Evolutionary conservation across 2,113 vertebrate genomes (phyloP).

Genomic region (Etheostoma spectabile): DNA sequence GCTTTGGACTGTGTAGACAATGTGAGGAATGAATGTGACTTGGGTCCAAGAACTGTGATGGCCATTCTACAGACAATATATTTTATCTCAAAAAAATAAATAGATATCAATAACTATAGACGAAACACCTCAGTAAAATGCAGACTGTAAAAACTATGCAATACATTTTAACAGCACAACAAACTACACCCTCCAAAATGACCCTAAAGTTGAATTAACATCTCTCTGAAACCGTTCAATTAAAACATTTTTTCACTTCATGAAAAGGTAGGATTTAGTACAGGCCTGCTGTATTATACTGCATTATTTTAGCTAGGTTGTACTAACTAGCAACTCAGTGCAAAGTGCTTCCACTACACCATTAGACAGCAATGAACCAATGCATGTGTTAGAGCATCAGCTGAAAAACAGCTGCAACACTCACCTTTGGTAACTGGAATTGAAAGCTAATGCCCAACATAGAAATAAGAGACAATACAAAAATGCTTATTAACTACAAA

Average conservation of each 20-base stretch:
- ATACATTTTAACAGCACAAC: not conserved
- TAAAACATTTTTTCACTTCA: not conserved
- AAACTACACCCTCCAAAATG: not conserved
- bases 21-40: not conserved
- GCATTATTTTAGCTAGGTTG: not conserved
- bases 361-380: not conserved
- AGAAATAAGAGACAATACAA: slow-evolving; percentile 21
- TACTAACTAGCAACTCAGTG: slow-evolving; percentile 9
- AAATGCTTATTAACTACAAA: not conserved
- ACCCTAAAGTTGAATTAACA: not conserved
- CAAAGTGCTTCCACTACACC: not conserved
- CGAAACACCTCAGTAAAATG: not conserved
- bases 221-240: not conserved
- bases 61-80: not conserved
- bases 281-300: too few species aligned
- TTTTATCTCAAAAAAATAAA: too few species aligned
- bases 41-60: not conserved
- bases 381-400: slow-evolving; percentile 23
- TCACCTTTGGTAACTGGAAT: slow-evolving; percentile 51
- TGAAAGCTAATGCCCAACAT: slow-evolving; percentile 18
- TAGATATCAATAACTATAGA: not conserved
- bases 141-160: not conserved
- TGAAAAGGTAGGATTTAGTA: too few species aligned
- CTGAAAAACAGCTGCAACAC: slow-evolving; percentile 40
- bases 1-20: not conserved